phyloP scores from a whole-genome alignment of 2,797 vertebrate genomes.

The Hipposideros larvatus region DNA sequence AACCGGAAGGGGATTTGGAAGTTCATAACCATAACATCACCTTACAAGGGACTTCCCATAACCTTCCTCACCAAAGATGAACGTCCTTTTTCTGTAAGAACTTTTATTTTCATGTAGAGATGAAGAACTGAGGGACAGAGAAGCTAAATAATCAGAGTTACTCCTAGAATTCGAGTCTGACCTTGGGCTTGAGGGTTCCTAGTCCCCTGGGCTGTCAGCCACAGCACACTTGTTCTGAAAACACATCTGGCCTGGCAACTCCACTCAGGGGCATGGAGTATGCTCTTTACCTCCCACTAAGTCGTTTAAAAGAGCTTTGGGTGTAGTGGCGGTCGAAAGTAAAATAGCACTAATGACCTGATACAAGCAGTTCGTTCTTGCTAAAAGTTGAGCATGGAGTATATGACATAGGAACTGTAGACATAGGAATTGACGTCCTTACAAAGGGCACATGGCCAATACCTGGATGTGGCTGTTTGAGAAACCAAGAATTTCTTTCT shows the following conservation, averaged over 20 bases:
- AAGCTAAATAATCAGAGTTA: neutral
- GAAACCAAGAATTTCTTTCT: neutral
- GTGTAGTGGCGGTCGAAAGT: neutral
- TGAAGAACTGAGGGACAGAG: neutral
- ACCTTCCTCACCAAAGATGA: neutral
- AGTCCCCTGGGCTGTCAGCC: rapidly evolving
- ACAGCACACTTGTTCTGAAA: neutral
- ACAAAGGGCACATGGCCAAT: rapidly evolving
- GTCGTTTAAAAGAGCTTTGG: neutral
- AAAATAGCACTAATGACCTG: neutral
- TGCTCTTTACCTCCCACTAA: neutral
- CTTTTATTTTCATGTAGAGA: neutral
- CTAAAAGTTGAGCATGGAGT: neutral
- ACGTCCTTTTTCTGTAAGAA: neutral
- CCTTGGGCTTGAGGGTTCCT: neutral
- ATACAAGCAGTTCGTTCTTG: neutral
- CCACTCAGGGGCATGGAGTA: neutral
- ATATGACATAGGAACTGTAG: no score
- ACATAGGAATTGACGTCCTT: neutral
- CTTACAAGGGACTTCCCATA: neutral
- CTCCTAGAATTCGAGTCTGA: neutral
- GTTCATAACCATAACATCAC: neutral
- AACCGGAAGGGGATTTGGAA: neutral
- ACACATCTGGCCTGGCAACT: neutral
- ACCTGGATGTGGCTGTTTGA: neutral